phyloP scores from a whole-genome alignment of 1,140 invertebrate species.

The Ruditapes philippinarum region DNA sequence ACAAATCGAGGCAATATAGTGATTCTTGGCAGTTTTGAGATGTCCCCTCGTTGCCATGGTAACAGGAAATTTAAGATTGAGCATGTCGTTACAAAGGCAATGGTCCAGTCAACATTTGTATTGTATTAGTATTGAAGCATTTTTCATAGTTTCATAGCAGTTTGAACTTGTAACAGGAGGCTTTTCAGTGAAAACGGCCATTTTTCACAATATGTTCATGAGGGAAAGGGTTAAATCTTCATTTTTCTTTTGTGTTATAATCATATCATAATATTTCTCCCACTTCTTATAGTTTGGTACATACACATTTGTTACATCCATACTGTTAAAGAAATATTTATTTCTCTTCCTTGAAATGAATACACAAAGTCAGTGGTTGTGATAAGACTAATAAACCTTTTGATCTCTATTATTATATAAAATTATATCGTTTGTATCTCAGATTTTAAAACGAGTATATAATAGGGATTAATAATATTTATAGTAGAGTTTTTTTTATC shows the following conservation, averaged over 20 bases:
- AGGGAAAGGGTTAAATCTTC: too few species aligned
- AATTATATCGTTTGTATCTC: neutral
- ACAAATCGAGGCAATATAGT: too few species aligned
- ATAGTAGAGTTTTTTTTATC: neutral
- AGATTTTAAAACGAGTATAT: neutral
- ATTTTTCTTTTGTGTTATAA: neutral
- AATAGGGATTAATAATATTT: neutral
- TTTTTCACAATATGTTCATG: too few species aligned
- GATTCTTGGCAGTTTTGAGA: too few species aligned
- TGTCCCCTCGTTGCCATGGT: too few species aligned
- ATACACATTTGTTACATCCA: neutral
- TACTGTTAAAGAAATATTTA: constrained; percentile 1
- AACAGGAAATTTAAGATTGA: too few species aligned
- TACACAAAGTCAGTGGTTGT: neutral
- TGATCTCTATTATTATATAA: constrained; percentile 13
- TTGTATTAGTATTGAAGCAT: too few species aligned
- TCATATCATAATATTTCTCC: constrained; percentile 18
- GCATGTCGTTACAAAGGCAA: too few species aligned
- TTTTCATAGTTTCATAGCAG: too few species aligned
- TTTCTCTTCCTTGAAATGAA: neutral
- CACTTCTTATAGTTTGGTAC: constrained; percentile 33
- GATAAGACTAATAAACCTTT: neutral
- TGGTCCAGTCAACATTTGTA: too few species aligned
- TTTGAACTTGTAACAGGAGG: too few species aligned
- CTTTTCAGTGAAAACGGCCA: too few species aligned